Conservation (phyloP, 2,888 invertebrate genomes). For the Drosophila nigricruria region DNA sequence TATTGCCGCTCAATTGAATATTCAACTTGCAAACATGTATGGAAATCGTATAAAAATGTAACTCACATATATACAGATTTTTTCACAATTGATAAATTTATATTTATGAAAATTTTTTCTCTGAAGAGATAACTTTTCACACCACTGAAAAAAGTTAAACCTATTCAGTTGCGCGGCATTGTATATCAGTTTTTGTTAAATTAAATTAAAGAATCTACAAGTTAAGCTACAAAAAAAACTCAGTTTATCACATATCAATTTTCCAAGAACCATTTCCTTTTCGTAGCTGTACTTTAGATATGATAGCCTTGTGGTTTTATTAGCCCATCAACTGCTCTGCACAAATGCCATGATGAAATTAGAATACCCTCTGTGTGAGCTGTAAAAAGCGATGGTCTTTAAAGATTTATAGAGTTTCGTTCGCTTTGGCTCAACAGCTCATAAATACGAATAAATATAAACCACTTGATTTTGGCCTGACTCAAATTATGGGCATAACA, state of each 20-base stretch:
- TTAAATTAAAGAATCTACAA: no score
- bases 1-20: no score
- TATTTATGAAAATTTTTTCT: no score
- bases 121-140: no score
- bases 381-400: slow-evolving; percentile 37
- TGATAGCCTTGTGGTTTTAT: neutral
- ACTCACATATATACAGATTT: no score
- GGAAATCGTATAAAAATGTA: no score
- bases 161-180: neutral
- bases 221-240: neutral
- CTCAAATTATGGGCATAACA: slow-evolving; percentile 73
- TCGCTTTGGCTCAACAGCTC: slow-evolving; percentile 41
- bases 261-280: neutral
- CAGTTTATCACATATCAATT: neutral
- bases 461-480: slow-evolving; percentile 66
- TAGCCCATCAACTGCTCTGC: neutral
- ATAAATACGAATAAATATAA: slow-evolving; percentile 74
- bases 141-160: neutral
- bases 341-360: slow-evolving; percentile 5
- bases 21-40: no score
- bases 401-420: slow-evolving; percentile 70
- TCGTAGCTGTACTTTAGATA: neutral
- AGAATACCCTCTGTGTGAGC: neutral
- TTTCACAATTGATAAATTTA: no score
- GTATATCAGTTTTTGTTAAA: neutral